Percentiles rank a stretch among this genome's conserved stretches.
These are phyloP conservation scores for Acleris sparsana DNA, from an alignment of 2,888 invertebrate species.

Conservation along the genomic window DNA sequence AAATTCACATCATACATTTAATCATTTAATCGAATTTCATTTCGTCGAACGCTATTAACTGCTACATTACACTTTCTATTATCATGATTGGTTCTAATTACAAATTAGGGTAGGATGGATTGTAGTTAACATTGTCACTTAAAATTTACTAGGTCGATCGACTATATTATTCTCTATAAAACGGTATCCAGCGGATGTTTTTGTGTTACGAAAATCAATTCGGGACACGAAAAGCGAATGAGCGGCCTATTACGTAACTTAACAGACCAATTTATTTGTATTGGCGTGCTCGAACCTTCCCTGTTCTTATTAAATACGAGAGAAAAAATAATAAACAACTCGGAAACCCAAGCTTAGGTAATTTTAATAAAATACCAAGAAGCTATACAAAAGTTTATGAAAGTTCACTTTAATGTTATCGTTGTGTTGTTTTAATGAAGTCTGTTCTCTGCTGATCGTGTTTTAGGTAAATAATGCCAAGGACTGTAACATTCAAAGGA, in stretches of 20 bases:
- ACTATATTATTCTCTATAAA: neutral
- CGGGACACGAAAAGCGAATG: conserved; percentile 31
- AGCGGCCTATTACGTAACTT: conserved; percentile 34
- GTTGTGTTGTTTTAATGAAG: conserved; percentile 8
- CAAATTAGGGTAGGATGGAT: no score
- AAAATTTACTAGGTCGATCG: neutral
- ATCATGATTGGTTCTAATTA: no score
- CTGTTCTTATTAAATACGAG: conserved; percentile 33
- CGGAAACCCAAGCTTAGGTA: conserved; percentile 13
- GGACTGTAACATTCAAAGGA: neutral
- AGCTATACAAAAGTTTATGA: conserved; percentile 16
- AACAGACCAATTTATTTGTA: conserved; percentile 36
- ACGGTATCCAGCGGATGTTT: conserved; percentile 1
- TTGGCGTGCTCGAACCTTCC: conserved; percentile 17
- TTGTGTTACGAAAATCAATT: conserved; percentile 32
- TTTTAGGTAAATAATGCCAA: neutral
- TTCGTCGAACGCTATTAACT: no score
- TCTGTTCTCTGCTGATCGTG: conserved; percentile 5
- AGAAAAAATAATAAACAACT: conserved; percentile 33
- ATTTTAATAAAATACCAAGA: conserved; percentile 25
- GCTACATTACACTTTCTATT: no score
- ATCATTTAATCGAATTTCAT: no score
- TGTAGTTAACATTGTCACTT: no score
- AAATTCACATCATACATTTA: no score
- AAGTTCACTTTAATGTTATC: conserved; percentile 6